Percentiles rank a stretch among this genome's conserved stretches.
Conservation (phyloP, 23 tunicate species). For the Corella eumyota region DNA sequence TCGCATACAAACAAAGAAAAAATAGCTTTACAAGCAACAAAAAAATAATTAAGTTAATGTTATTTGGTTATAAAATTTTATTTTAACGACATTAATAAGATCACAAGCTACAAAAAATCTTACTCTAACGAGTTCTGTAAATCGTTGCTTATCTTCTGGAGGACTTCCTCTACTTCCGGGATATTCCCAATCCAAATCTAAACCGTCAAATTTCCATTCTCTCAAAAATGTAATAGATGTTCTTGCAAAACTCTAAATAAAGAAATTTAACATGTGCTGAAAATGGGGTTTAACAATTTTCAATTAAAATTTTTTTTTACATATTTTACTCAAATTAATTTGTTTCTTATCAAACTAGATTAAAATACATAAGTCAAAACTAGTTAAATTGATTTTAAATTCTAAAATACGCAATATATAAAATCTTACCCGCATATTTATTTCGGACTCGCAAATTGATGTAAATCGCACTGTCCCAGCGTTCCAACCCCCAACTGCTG, state of each 20-base stretch:
- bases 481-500: slow-evolving; percentile 99
- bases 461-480: slow-evolving; percentile 88
- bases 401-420: neutral
- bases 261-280: no score
- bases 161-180: slow-evolving; percentile 89
- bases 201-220: slow-evolving; percentile 77
- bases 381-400: no score
- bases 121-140: slow-evolving; percentile 16
- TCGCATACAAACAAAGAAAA: no score
- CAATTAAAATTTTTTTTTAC: neutral
- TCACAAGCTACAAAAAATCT: no score
- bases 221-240: slow-evolving; percentile 62
- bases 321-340: neutral
- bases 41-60: no score
- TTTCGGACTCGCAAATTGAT: slow-evolving; percentile 41
- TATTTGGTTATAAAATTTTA: no score
- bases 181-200: slow-evolving; percentile 98
- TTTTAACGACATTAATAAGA: no score
- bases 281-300: no score
- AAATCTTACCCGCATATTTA: slow-evolving; percentile 41
- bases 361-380: no score
- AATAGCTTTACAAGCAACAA: no score
- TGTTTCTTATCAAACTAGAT: no score
- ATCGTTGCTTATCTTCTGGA: slow-evolving; percentile 74
- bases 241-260: slow-evolving; percentile 41